Percentiles rank a stretch among this genome's conserved stretches.
Conservation (phyloP, 1,140 invertebrate species). For the Neodiprion pinetum region DNA sequence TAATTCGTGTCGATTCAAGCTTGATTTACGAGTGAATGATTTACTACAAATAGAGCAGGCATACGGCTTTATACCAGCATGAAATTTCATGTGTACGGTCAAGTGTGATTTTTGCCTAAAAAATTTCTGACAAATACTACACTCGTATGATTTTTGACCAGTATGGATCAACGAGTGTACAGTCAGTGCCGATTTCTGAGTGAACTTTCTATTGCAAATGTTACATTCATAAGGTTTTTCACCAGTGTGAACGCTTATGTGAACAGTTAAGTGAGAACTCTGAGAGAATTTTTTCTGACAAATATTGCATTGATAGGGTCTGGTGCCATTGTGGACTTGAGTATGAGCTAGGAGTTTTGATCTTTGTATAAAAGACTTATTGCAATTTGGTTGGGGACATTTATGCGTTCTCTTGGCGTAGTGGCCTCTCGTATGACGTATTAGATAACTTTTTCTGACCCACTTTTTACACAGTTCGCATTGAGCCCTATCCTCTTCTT, state of each 20-base stretch:
- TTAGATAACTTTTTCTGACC: conserved; percentile 8
- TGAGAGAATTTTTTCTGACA: conserved; percentile 64
- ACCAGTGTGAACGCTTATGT: conserved; percentile 76
- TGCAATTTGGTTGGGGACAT: neutral
- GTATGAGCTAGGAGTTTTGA: conserved; percentile 60
- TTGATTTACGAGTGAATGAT: conserved; percentile 61
- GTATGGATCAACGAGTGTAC: conserved; percentile 60
- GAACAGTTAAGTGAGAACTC: conserved; percentile 69
- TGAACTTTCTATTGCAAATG: conserved; percentile 54
- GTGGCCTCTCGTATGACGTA: conserved; percentile 16
- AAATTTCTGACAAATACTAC: conserved; percentile 61
- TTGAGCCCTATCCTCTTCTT: conserved; percentile 48
- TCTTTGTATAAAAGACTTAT: conserved; percentile 48
- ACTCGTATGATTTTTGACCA: conserved; percentile 56
- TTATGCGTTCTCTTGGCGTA: conserved; percentile 6
- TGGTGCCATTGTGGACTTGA: conserved; percentile 62
- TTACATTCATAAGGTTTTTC: conserved; percentile 71
- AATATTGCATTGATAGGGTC: conserved; percentile 62
- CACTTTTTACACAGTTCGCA: conserved; percentile 63
- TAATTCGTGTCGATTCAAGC: conserved; percentile 71
- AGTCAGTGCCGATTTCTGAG: conserved; percentile 54
- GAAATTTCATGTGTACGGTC: conserved; percentile 57
- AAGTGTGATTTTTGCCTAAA: conserved; percentile 63
- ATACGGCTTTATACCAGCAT: conserved; percentile 60
- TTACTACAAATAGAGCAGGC: conserved; percentile 62